Evolutionary conservation across 2,113 vertebrate species (phyloP).

Genomic region (Channa argus): DNA sequence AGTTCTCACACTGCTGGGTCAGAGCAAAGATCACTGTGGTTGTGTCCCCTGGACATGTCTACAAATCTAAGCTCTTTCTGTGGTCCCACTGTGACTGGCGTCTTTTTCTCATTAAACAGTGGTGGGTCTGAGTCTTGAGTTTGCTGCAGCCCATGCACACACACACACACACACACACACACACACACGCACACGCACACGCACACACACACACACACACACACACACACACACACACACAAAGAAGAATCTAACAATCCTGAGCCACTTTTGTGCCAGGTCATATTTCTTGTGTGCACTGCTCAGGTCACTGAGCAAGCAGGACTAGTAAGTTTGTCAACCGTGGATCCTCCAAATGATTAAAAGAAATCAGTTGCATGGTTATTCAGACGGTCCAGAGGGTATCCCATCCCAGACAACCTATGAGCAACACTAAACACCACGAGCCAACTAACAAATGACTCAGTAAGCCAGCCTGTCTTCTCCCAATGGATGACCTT

Average conservation of each 20-base stretch:
- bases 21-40: constrained; percentile 50
- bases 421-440: neutral
- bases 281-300: constrained; percentile 10
- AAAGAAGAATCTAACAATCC: neutral
- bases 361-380: constrained; percentile 7
- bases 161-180: neutral
- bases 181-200: neutral
- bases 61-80: constrained; percentile 18
- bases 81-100: constrained; percentile 68
- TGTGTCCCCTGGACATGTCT: constrained; percentile 12
- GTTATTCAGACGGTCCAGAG: constrained; percentile 9
- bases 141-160: neutral
- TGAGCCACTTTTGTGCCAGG: constrained; percentile 31
- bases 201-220: neutral
- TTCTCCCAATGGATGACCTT: constrained; percentile 52
- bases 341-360: neutral
- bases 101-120: constrained; percentile 78
- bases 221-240: neutral
- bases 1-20: constrained; percentile 41
- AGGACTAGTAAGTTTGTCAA: neutral
- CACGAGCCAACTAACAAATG: constrained; percentile 7
- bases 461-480: constrained; percentile 33
- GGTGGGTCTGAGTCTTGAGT: constrained; percentile 53
- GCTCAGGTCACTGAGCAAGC: neutral
- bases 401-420: neutral